phyloP scores from a whole-genome alignment of 2,888 invertebrate genomes.

The Lobophora halterata region DNA sequence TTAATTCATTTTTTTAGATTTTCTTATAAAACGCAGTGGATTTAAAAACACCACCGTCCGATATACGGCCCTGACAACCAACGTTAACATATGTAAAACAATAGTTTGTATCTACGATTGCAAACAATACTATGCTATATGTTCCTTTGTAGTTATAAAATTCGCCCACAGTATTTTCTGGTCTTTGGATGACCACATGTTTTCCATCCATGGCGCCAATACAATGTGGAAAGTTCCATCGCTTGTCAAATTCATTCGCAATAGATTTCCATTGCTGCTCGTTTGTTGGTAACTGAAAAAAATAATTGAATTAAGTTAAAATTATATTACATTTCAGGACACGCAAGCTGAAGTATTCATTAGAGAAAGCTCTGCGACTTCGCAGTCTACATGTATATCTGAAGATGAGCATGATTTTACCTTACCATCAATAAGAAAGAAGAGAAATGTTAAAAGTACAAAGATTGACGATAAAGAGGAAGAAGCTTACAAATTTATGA shows the following conservation, averaged over 20 bases:
- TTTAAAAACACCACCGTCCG: conserved; percentile 32
- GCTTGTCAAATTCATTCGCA: conserved; percentile 31
- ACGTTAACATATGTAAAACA: conserved; percentile 38
- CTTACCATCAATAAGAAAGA: conserved; percentile 18
- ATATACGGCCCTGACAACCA: conserved; percentile 34
- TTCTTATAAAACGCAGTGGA: conserved; percentile 15
- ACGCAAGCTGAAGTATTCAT: conserved; percentile 4
- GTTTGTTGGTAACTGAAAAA: conserved; percentile 29
- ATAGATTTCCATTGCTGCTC: conserved; percentile 38
- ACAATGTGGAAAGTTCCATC: conserved; percentile 39
- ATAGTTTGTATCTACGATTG: conserved; percentile 33
- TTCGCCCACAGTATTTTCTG: conserved; percentile 12
- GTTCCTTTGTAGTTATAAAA: conserved; percentile 35
- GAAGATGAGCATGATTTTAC: conserved; percentile 21
- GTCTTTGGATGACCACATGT: conserved; percentile 12
- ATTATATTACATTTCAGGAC: conserved; percentile 5
- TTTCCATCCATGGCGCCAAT: conserved; percentile 44
- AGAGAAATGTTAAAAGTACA: conserved; percentile 17
- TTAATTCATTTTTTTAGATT: conserved; percentile 13
- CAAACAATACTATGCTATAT: conserved; percentile 21
- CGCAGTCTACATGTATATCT: conserved; percentile 8
- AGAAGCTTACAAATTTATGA: conserved; percentile 17
- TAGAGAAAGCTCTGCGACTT: conserved; percentile 6
- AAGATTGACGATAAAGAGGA: conserved; percentile 17
- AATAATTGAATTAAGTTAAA: conserved; percentile 1